Percentiles rank a stretch among this genome's conserved stretches.
Evolutionary conservation across 2,888 invertebrate species (phyloP).

Genomic region (Quadroppia sp.): DNA sequence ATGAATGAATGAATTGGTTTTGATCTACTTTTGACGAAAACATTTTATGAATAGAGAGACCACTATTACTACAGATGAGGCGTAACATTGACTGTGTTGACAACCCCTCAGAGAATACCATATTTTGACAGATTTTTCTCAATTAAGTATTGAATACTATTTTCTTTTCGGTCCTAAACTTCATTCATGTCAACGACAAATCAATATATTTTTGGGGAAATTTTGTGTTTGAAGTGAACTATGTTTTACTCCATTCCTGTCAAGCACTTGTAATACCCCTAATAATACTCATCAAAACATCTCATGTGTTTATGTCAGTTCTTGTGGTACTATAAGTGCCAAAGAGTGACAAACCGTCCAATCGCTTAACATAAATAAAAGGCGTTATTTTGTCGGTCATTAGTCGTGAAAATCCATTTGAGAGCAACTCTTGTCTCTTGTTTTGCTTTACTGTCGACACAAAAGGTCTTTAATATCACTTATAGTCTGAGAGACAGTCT

Average conservation of each 20-base stretch:
- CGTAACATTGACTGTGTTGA: background rate
- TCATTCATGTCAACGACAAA: background rate
- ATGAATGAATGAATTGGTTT: background rate
- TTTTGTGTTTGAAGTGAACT: background rate
- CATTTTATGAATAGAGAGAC: background rate
- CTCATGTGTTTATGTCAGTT: conserved; percentile 6
- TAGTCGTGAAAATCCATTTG: background rate
- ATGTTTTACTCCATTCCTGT: background rate
- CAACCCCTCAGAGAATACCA: background rate
- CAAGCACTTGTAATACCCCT: background rate
- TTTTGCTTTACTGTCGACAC: background rate
- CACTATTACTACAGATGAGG: background rate
- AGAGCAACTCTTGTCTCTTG: background rate
- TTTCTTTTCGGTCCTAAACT: background rate
- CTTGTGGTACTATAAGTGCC: background rate
- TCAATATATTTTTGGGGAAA: background rate
- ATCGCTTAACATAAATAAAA: background rate
- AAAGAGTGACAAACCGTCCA: background rate
- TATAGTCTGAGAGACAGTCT: background rate
- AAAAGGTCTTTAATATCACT: conserved; percentile 17
- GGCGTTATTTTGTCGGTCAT: conserved; percentile 1
- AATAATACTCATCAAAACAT: background rate
- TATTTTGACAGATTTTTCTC: conserved; percentile 20
- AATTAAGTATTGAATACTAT: background rate
- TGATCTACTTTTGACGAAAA: conserved; percentile 7